These are phyloP conservation scores for Bombus haemorrhoidalis DNA, from an alignment of 1,140 invertebrate species.

Conservation along the genomic window DNA sequence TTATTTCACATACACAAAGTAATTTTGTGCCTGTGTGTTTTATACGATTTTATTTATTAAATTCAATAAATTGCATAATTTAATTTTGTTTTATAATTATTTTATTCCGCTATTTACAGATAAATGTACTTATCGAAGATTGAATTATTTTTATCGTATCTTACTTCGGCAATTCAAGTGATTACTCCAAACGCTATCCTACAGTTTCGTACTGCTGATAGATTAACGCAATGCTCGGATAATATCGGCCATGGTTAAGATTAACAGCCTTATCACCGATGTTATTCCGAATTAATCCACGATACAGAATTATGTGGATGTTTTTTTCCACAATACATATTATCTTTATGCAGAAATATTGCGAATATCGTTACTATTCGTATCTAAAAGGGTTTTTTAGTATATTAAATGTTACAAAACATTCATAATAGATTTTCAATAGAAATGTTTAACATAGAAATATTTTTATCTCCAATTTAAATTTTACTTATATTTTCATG, in stretches of 20 bases:
- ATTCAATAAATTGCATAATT: neutral
- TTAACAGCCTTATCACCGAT: slow-evolving; percentile 64
- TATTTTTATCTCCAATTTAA: too few species aligned
- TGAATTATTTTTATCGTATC: slow-evolving; percentile 36
- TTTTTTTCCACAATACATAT: slow-evolving; percentile 23
- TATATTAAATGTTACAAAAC: neutral
- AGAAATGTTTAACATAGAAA: too few species aligned
- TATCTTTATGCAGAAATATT: slow-evolving; percentile 5
- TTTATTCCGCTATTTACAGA: neutral
- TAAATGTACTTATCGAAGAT: neutral
- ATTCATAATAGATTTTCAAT: neutral
- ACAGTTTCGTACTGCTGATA: slow-evolving; percentile 49
- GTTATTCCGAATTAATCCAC: slow-evolving; percentile 62
- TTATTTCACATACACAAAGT: neutral
- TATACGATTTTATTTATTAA: neutral
- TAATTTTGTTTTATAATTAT: slow-evolving; percentile 20
- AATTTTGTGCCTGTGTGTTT: neutral
- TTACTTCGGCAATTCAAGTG: slow-evolving; percentile 18
- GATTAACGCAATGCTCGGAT: slow-evolving; percentile 27
- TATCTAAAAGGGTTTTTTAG: too few species aligned
- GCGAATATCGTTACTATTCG: too few species aligned
- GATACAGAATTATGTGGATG: slow-evolving; percentile 36
- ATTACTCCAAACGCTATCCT: slow-evolving; percentile 45
- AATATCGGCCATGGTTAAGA: slow-evolving; percentile 65
- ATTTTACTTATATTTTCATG: too few species aligned